These are phyloP conservation scores for Pachyramphus minor DNA, from an alignment of 2,113 vertebrate species.

Conservation along the genomic window DNA sequence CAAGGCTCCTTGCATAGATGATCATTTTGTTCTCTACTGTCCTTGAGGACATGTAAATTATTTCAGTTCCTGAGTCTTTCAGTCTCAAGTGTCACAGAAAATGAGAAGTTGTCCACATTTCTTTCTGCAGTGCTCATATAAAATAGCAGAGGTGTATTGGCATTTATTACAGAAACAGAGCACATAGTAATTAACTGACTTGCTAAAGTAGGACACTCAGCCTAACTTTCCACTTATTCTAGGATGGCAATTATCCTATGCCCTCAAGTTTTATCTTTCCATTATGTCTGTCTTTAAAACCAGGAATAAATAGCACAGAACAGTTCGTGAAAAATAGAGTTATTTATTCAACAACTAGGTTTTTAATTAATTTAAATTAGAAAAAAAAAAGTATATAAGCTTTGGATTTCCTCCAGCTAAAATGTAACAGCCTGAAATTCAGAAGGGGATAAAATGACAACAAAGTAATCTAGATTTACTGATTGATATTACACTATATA, in stretches of 20 bases:
- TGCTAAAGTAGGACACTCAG: conserved; percentile 35
- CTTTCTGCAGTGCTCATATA: neutral
- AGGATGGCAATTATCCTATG: conserved; percentile 16
- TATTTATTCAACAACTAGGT: neutral
- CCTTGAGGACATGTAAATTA: conserved; percentile 39
- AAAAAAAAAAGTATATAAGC: neutral
- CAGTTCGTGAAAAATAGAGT: neutral
- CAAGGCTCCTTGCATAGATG: neutral
- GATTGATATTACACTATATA: neutral
- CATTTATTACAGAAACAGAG: conserved; percentile 6
- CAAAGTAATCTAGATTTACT: neutral
- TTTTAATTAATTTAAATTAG: conserved; percentile 25
- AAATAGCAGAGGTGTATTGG: neutral
- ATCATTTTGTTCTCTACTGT: conserved; percentile 10
- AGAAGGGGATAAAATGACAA: neutral
- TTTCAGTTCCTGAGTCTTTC: neutral
- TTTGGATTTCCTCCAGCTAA: conserved; percentile 7
- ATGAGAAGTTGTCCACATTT: conserved; percentile 6
- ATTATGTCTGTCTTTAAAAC: neutral
- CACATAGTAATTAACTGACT: conserved; percentile 21
- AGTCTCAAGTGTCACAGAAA: neutral
- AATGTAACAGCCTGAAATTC: neutral
- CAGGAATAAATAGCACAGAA: neutral
- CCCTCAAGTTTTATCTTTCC: conserved; percentile 17
- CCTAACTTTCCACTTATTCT: neutral